Evolutionary conservation across 2,888 invertebrate genomes (phyloP).

Genomic region (Hypolimnas misippus): DNA sequence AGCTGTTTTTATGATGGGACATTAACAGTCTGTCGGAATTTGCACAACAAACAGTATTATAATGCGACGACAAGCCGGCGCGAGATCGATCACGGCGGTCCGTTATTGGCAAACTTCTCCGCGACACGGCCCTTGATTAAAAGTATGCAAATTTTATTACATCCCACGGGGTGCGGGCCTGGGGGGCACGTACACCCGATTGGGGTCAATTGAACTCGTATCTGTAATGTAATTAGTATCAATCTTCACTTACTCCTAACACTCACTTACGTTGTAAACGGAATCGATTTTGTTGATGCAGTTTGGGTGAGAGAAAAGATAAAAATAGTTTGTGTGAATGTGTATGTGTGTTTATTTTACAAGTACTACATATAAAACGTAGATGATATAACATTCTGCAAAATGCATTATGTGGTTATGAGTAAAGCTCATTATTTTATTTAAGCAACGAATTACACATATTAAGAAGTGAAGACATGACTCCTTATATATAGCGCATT

Average conservation of each 20-base stretch:
- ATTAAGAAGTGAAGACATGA: too few relatives aligned
- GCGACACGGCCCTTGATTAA: conserved; percentile 85
- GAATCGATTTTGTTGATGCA: conserved; percentile 10
- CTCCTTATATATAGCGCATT: too few relatives aligned
- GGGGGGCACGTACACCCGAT: conserved; percentile 56
- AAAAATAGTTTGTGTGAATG: too few relatives aligned
- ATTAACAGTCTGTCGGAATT: conserved; percentile 45
- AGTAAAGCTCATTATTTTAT: too few relatives aligned
- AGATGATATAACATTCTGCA: too few relatives aligned
- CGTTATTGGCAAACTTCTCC: conserved; percentile 85
- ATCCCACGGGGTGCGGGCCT: conserved; percentile 65
- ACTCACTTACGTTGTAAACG: conserved; percentile 22
- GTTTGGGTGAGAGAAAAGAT: background rate
- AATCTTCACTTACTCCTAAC: conserved; percentile 43
- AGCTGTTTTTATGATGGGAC: conserved; percentile 18
- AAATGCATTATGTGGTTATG: too few relatives aligned
- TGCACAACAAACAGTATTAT: conserved; percentile 59
- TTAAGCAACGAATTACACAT: too few relatives aligned
- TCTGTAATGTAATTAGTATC: conserved; percentile 53
- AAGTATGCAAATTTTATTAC: conserved; percentile 86
- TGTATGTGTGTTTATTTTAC: too few relatives aligned
- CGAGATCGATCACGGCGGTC: conserved; percentile 78
- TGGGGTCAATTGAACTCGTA: conserved; percentile 53
- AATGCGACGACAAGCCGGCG: conserved; percentile 70
- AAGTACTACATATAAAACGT: too few relatives aligned